These are phyloP conservation scores for Pteruthius melanotis DNA, from an alignment of 2,113 vertebrate genomes.

Conservation along the genomic window DNA sequence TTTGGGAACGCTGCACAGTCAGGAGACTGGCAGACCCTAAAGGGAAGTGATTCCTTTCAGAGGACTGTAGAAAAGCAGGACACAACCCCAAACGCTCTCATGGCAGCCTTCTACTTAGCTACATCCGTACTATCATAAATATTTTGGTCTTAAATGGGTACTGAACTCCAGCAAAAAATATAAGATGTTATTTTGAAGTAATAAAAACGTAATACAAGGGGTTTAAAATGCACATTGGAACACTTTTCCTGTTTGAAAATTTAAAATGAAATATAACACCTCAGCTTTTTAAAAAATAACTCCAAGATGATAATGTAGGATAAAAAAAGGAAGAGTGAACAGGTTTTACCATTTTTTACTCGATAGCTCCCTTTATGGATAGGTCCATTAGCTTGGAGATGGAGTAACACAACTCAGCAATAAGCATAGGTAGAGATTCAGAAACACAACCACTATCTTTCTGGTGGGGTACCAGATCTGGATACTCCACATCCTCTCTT, in stretches of 20 bases:
- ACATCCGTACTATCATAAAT: background rate
- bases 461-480: background rate
- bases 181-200: background rate
- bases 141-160: background rate
- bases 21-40: background rate
- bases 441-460: background rate
- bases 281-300: background rate
- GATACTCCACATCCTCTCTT: background rate
- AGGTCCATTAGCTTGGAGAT: background rate
- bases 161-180: background rate
- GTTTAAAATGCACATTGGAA: background rate
- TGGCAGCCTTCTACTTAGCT: background rate
- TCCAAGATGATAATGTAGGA: background rate
- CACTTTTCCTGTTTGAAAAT: background rate
- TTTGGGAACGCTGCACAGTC: background rate
- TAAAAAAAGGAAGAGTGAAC: background rate
- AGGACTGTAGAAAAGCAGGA: background rate
- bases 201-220: accelerated
- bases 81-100: background rate
- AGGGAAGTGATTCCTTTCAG: background rate
- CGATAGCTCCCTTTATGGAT: background rate
- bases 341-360: background rate
- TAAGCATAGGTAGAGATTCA: background rate
- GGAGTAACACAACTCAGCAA: background rate
- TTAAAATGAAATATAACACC: background rate